Evolutionary conservation across 2,888 invertebrate genomes (phyloP).

Genomic region (Xestia rhomboidea): DNA sequence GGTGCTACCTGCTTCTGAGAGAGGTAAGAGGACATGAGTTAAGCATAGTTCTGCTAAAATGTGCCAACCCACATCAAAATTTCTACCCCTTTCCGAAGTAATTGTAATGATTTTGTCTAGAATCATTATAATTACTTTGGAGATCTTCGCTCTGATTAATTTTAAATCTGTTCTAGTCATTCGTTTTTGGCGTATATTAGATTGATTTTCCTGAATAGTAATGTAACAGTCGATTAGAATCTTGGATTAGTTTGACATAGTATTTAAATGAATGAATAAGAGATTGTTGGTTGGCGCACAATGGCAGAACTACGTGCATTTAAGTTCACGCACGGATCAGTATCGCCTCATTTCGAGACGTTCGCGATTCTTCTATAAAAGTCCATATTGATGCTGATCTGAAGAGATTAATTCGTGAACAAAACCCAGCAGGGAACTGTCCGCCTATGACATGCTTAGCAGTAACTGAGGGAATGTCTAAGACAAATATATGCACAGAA

Average conservation of each 20-base stretch:
- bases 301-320: not conserved
- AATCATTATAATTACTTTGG: too few species aligned
- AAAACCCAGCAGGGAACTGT: not conserved
- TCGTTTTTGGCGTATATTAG: not conserved
- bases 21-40: conserved; percentile 87
- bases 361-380: not conserved
- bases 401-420: not conserved
- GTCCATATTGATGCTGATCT: not conserved
- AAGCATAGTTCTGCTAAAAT: not conserved
- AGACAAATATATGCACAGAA: conserved; percentile 2
- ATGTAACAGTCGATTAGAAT: not conserved
- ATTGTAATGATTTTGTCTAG: not conserved
- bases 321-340: not conserved
- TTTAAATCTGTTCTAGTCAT: not conserved
- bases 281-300: not conserved
- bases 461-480: not conserved
- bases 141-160: not conserved
- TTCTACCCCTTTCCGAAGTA: not conserved
- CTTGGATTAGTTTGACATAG: not conserved
- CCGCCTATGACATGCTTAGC: not conserved
- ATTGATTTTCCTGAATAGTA: not conserved
- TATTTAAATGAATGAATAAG: not conserved
- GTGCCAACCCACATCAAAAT: not conserved
- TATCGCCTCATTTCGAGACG: not conserved
- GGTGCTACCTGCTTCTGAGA: conserved; percentile 92